Evolutionary conservation across 2,888 invertebrate genomes (phyloP).

Genomic region (Lacanobia oleracea): DNA sequence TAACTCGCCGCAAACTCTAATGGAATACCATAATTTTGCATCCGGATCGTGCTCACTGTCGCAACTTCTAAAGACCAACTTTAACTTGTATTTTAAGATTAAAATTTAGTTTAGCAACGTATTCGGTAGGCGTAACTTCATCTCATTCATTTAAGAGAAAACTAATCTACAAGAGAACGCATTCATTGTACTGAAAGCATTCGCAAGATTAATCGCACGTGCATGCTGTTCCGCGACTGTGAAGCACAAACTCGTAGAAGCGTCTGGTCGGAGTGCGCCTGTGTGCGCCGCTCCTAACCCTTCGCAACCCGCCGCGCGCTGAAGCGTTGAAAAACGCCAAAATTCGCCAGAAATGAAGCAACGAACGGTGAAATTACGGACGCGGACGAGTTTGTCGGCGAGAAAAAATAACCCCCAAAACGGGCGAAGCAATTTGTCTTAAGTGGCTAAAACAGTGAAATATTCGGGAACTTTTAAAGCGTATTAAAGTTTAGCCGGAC

Average conservation of each 20-base stretch:
- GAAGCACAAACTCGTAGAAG: slow-evolving; percentile 42
- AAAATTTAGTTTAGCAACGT: slow-evolving; percentile 4
- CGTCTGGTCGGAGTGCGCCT: slow-evolving; percentile 33
- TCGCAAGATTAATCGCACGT: slow-evolving; percentile 27
- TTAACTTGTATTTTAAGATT: slow-evolving; percentile 20
- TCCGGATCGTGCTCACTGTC: not conserved
- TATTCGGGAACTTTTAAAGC: slow-evolving; percentile 85
- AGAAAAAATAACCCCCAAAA: slow-evolving; percentile 77
- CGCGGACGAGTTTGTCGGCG: slow-evolving; percentile 63
- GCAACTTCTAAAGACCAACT: not conserved
- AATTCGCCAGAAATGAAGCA: slow-evolving; percentile 70
- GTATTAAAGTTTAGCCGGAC: slow-evolving; percentile 83
- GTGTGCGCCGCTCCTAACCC: slow-evolving; percentile 45
- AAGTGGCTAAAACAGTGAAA: slow-evolving; percentile 86
- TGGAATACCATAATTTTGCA: slow-evolving; percentile 16
- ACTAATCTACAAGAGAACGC: slow-evolving; percentile 37
- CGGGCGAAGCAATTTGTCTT: slow-evolving; percentile 84
- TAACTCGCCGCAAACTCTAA: slow-evolving; percentile 32
- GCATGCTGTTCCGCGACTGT: slow-evolving; percentile 22
- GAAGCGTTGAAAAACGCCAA: slow-evolving; percentile 65
- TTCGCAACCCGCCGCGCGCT: slow-evolving; percentile 54
- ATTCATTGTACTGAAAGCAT: slow-evolving; percentile 58
- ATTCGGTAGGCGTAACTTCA: slow-evolving; percentile 26
- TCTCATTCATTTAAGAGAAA: slow-evolving; percentile 43
- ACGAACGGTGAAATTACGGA: slow-evolving; percentile 83